A percentile compares a stretch with the other conserved stretches of the same genome.
Conservation (phyloP, 2,888 invertebrate species). For the Lamellibrachia satsuma region DNA sequence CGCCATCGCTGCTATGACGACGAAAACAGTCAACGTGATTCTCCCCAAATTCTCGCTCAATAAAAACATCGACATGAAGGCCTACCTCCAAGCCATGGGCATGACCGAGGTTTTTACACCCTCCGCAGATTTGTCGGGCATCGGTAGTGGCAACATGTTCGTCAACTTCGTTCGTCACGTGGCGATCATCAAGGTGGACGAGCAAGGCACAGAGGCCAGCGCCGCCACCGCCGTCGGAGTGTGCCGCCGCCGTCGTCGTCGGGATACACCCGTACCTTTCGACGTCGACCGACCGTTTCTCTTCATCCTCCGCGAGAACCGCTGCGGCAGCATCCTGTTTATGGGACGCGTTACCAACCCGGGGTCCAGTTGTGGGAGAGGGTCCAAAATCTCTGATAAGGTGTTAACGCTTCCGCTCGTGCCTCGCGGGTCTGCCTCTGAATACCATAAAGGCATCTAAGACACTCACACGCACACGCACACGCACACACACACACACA, state of each 20-base stretch:
- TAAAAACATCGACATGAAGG: conserved; percentile 44
- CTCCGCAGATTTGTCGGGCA: conserved; percentile 56
- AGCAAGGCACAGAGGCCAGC: conserved; percentile 61
- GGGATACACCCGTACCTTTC: conserved; percentile 32
- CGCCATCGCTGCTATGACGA: neutral
- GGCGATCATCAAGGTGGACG: conserved; percentile 61
- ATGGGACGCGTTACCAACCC: conserved; percentile 27
- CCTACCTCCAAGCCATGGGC: conserved; percentile 47
- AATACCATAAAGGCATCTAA: no score
- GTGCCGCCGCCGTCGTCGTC: neutral
- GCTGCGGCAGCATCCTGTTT: conserved; percentile 33
- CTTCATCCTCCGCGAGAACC: conserved; percentile 50
- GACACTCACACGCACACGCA: no score
- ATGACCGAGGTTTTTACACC: conserved; percentile 49
- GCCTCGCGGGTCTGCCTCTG: no score
- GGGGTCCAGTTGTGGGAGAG: neutral
- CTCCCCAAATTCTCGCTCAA: conserved; percentile 56
- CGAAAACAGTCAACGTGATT: conserved; percentile 35
- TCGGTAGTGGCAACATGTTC: conserved; percentile 42
- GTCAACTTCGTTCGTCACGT: conserved; percentile 50
- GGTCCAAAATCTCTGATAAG: neutral
- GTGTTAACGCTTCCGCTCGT: neutral
- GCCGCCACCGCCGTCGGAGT: conserved; percentile 50
- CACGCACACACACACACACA: no score
- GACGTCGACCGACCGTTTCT: conserved; percentile 58